phyloP scores from a whole-genome alignment of 2,797 vertebrate genomes.

The Ceyx erithaca region DNA sequence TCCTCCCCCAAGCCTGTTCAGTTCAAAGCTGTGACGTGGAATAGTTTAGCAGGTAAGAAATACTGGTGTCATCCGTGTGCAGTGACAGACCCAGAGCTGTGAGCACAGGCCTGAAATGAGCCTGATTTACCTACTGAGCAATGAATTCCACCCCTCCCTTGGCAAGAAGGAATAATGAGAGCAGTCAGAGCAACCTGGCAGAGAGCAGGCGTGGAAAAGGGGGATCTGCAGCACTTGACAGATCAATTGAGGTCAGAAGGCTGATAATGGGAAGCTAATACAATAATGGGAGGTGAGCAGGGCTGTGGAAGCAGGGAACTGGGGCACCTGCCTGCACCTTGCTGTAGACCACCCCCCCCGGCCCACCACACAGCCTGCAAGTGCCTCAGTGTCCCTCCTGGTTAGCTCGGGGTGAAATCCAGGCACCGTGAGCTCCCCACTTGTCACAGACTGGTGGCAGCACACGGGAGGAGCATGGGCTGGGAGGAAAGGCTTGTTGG shows the following conservation, averaged over 20 bases:
- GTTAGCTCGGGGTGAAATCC: background rate
- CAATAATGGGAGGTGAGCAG: background rate
- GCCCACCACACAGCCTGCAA: rapidly evolving
- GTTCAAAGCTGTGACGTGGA: conserved; percentile 9
- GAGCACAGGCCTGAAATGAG: background rate
- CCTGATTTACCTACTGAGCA: background rate
- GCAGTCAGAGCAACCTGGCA: background rate
- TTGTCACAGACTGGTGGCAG: background rate
- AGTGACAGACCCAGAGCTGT: background rate
- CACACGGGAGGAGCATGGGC: background rate
- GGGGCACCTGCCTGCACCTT: background rate
- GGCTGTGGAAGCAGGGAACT: rapidly evolving
- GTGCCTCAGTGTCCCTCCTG: background rate
- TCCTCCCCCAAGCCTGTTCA: background rate
- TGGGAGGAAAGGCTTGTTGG: background rate
- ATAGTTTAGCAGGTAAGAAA: conserved; percentile 19
- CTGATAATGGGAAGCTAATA: background rate
- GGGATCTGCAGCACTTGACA: background rate
- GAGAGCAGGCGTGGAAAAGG: background rate
- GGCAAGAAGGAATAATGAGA: conserved; percentile 10
- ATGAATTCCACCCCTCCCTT: background rate
- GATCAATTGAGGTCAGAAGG: background rate
- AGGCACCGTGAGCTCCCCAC: background rate
- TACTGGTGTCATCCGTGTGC: background rate
- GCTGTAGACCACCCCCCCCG: rapidly evolving